Evolutionary conservation across 2,888 invertebrate genomes (phyloP), one percentile per base, ranked within the genome.

Genomic region (Amblyteles armatorius): DNA sequence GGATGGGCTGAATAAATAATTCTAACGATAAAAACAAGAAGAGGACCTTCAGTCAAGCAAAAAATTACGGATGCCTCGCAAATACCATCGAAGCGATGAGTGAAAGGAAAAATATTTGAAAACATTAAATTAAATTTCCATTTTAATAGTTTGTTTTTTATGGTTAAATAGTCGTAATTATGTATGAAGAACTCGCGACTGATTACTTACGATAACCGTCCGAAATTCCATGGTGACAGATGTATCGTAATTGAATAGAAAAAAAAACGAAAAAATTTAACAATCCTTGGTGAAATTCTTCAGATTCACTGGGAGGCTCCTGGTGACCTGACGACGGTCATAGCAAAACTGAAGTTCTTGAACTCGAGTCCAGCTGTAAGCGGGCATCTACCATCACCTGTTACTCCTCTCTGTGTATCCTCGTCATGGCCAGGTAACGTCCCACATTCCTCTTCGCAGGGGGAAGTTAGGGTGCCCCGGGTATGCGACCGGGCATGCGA

Each of bases 341-440:
- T 91, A 91, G 91, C 88, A 92, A 92, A 92, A 93, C 93, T 93
- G 91, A 92, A 90, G 89, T 90, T 90, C 90, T 90, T 89, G 88
- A 91, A 90, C 88, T 84, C 88, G 82, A 87, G 87, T 81, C 77
- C 83, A 86, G 85, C 87, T 87, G 88, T 84, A 85, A 88, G 71
- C 60, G 26, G 74, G 80, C 81, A 78, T 83, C 81, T 72, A 87
- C 87, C 84, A 82, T 87, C 84, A 84, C 85, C 84, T 82, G 83
- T 83, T 84, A 48, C 71, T 69, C 68, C 33, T 78, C 73, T 77
- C 36, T 26, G 33, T n/a, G 76, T 52, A 65, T 76, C 65, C 65
- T 50, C 76, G 76, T 7, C 65, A 65, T 77, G 57, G 33, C 83
- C 72, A 71, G 78, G 71, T 68, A 63, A 73, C 77, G 85, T 80